Base-by-base conservation (phyloP, 2,113 vertebrate genomes). In the Probosciger aterrimus region DNA sequence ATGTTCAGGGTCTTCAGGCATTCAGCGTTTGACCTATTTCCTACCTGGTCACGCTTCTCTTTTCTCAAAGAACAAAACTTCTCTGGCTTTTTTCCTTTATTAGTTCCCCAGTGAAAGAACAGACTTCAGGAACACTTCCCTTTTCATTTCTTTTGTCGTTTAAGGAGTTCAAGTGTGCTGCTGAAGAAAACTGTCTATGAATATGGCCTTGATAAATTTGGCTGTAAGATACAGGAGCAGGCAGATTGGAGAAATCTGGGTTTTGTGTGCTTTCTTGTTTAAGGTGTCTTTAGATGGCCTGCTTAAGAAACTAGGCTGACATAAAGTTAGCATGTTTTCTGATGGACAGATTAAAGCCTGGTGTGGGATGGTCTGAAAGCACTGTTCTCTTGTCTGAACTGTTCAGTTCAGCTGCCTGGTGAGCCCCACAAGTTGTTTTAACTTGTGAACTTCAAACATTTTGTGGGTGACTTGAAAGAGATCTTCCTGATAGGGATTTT, bases 151-250 rank as follows among this genome's bases (percentile, higher is more conserved):
- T 64, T 77, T 39, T 30, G 5, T 41, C 39, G 16, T 44, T 81
- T 35, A 43, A 85, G 22, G 62, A 50, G 39, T 63, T 68, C 14
- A n/a, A n/a, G 27, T 22, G 31, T 55, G 23, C 35, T 25, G n/a
- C 59, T 73, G 9, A 50, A 77, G 64, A 39, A 31, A 35, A 37
- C 23, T 16, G 8, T 33, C 49, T 50, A 1, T 35, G 33, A 46
- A 35, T 1, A 1, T 14, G 37, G 27, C 33, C 64, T 71, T 12
- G 28, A 31, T 46, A 39, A 59, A 63, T 57, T 43, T 76, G 55
- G 4, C 35, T 1, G 0, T 70, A 39, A 57, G 49, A 10, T 12
- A 43, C 0, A 63, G n/a, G 31, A 57, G 43, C 76, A 27, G 13
- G 31, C 23, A 43, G 31, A 44, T 44, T 20, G 43, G 47, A 64